Conservation (phyloP, 2,888 invertebrate genomes). For the Tridacna gigas region DNA sequence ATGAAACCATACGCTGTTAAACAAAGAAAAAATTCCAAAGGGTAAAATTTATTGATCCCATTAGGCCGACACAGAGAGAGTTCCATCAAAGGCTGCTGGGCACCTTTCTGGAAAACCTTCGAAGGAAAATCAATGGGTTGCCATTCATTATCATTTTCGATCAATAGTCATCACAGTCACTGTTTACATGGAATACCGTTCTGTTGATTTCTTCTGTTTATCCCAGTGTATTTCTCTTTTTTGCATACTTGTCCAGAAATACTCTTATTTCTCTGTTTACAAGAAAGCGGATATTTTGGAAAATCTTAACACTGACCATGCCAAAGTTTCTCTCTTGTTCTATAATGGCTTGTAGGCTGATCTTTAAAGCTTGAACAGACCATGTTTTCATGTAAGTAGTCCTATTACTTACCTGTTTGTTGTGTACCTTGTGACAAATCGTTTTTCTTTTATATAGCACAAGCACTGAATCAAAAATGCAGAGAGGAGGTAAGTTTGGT, state of each 20-base stretch:
- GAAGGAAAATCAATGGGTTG: slow-evolving; percentile 53
- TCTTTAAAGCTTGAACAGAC: neutral
- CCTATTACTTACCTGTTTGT: too few relatives aligned
- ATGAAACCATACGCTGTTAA: too few relatives aligned
- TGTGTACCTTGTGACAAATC: too few relatives aligned
- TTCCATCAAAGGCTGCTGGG: slow-evolving; percentile 25
- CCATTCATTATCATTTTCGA: slow-evolving; percentile 55
- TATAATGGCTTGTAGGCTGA: neutral
- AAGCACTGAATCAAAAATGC: too few relatives aligned
- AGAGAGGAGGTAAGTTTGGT: too few relatives aligned
- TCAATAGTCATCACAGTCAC: slow-evolving; percentile 39
- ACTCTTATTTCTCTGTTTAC: too few relatives aligned
- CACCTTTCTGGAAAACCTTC: slow-evolving; percentile 13
- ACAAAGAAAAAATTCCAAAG: neutral
- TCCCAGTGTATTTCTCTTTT: neutral
- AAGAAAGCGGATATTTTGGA: neutral
- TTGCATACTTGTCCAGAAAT: too few relatives aligned
- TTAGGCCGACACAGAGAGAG: neutral
- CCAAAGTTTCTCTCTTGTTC: neutral
- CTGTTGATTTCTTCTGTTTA: slow-evolving; percentile 5
- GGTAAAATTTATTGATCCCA: neutral
- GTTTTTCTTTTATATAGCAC: too few relatives aligned
- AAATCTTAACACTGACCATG: neutral
- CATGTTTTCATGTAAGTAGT: slow-evolving; percentile 24
- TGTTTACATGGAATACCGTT: slow-evolving; percentile 22